Conservation (phyloP, 2,113 vertebrate genomes). For the Oryctolagus cuniculus region mOryCun1.1 NC_091436.1:44342001-44342500, state of each 20-base stretch:
- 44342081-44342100: not conserved
- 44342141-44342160: not conserved
- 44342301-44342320: not conserved
- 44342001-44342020: not conserved
- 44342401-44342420: not conserved
- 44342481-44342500: not conserved
- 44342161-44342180: not conserved
- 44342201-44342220: not conserved
- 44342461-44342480: not conserved
- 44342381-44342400: not conserved
- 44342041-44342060: not conserved
- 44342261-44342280: not conserved
- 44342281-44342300: not conserved
- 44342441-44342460: not conserved
- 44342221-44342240: not conserved
- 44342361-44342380: not conserved
- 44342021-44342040: not conserved
- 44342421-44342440: not conserved
- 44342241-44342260: not conserved
- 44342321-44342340: not conserved
- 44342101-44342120: not conserved
- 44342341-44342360: not conserved
- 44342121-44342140: not conserved
- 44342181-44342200: not conserved
- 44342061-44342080: not conserved